Percentiles rank a stretch among this genome's conserved stretches.
Conservation (phyloP, 2,888 invertebrate species). For the Trichogramma evanescens region DNA sequence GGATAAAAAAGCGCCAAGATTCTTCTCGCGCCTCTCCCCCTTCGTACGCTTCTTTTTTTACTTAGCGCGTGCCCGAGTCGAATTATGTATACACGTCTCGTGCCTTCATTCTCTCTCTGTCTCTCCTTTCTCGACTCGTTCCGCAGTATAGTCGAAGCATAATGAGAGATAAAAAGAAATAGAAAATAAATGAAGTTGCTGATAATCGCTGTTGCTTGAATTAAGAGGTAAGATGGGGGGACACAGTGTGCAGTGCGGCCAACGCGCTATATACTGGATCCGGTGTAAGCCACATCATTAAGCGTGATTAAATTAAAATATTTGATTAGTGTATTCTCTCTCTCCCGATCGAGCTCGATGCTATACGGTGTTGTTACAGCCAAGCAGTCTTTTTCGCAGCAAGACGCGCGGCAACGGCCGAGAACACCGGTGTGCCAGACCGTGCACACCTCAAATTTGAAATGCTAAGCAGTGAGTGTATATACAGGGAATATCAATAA, state of each 20-base stretch:
- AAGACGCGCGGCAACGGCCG: no score
- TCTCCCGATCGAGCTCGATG: not conserved
- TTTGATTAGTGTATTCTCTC: constrained; percentile 40
- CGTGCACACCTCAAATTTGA: constrained; percentile 39
- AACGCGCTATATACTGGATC: constrained; percentile 17
- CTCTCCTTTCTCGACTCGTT: no score
- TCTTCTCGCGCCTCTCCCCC: not conserved
- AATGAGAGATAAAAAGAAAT: constrained; percentile 5
- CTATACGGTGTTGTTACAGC: no score
- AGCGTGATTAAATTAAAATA: constrained; percentile 47
- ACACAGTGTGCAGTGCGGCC: constrained; percentile 16
- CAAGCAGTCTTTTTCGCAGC: no score
- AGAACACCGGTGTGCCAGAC: not conserved
- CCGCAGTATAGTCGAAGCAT: not conserved
- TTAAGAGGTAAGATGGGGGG: constrained; percentile 27
- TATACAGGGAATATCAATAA: constrained; percentile 46
- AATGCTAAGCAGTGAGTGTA: constrained; percentile 48
- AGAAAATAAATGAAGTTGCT: constrained; percentile 12
- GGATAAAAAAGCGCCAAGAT: constrained; percentile 11
- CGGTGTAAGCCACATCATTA: constrained; percentile 36
- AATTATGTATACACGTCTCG: constrained; percentile 11
- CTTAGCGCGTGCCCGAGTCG: not conserved
- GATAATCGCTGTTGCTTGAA: constrained; percentile 22
- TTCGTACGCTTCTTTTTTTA: no score
- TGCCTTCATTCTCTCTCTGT: not conserved